A percentile compares a stretch with the other conserved stretches of the same genome.
Evolutionary conservation across 2,888 invertebrate species (phyloP).

Genomic region (Nysson spinosus): DNA sequence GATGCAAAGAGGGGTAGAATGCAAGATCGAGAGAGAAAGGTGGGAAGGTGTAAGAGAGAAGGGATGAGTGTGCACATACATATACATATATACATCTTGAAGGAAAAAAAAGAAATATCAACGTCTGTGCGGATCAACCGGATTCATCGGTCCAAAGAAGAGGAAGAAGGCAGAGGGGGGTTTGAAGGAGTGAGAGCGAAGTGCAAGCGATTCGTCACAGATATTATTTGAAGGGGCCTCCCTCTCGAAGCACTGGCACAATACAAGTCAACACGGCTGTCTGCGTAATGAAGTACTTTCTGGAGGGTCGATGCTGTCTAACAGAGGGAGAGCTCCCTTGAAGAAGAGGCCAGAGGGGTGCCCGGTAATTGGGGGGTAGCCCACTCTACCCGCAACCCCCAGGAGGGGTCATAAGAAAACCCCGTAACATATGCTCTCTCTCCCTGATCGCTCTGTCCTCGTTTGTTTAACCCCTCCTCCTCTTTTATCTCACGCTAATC

Average conservation of each 20-base stretch:
- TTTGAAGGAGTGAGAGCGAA: conserved; percentile 41
- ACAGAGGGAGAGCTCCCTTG: conserved; percentile 51
- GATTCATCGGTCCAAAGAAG: conserved; percentile 28
- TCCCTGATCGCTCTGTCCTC: conserved; percentile 38
- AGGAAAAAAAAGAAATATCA: conserved; percentile 7
- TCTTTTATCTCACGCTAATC: conserved; percentile 62
- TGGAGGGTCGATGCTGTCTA: conserved; percentile 66
- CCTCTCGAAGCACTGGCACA: conserved; percentile 65
- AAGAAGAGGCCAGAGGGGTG: conserved; percentile 66
- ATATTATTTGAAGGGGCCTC: conserved; percentile 74
- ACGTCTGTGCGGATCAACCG: background rate
- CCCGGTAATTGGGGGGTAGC: conserved; percentile 76
- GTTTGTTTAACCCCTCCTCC: conserved; percentile 3
- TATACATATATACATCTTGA: background rate
- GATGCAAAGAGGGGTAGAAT: too few species aligned
- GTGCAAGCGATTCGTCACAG: conserved; percentile 77
- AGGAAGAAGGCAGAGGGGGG: background rate
- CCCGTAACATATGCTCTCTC: conserved; percentile 75
- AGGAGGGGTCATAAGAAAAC: conserved; percentile 59
- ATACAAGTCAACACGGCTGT: conserved; percentile 78
- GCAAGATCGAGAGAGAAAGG: too few species aligned
- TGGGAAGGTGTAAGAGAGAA: background rate
- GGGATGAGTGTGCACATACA: background rate
- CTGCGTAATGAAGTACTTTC: conserved; percentile 78
- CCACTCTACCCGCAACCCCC: conserved; percentile 72